Percentiles rank a stretch among this genome's conserved stretches.
phyloP scores from a whole-genome alignment of 2,888 invertebrate genomes.

The Drosophila affinis region DNA sequence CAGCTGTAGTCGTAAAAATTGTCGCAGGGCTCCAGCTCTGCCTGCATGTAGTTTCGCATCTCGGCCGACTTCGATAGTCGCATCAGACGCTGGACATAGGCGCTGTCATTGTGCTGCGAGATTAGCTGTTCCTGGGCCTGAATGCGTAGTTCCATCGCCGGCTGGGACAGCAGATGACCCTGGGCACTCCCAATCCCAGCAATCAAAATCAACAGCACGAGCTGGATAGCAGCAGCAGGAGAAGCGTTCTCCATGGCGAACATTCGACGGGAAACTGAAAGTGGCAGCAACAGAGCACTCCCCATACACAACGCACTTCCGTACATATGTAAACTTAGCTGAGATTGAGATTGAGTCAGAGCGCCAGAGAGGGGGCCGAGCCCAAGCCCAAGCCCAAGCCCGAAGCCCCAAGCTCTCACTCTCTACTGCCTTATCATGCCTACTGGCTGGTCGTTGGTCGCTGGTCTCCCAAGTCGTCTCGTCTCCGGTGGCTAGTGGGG shows the following conservation, averaged over 20 bases:
- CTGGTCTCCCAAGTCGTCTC: neutral
- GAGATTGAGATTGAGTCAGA: constrained; percentile 17
- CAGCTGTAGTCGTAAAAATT: constrained; percentile 81
- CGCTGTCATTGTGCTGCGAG: constrained; percentile 68
- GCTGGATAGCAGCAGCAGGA: constrained; percentile 23
- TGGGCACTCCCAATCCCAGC: constrained; percentile 11
- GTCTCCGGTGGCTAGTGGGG: constrained; percentile 13
- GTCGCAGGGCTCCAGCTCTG: constrained; percentile 73
- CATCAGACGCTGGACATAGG: constrained; percentile 75
- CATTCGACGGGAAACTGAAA: constrained; percentile 50
- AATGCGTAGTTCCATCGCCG: constrained; percentile 59
- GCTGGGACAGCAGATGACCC: constrained; percentile 52
- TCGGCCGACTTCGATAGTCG: constrained; percentile 78
- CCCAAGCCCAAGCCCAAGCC: constrained; percentile 5
- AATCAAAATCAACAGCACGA: constrained; percentile 32
- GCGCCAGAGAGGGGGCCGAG: constrained; percentile 5
- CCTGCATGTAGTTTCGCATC: constrained; percentile 78
- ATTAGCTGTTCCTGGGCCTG: constrained; percentile 68
- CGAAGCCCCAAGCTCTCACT: neutral
- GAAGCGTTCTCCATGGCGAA: constrained; percentile 54
- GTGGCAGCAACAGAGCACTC: constrained; percentile 3
- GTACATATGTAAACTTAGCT: constrained; percentile 7
- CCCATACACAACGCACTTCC: constrained; percentile 58
- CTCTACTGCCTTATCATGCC: constrained; percentile 52
- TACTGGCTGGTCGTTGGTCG: neutral